Conservation (phyloP, 2,797 vertebrate genomes). For the Aselliscus stoliczkanus region DNA sequence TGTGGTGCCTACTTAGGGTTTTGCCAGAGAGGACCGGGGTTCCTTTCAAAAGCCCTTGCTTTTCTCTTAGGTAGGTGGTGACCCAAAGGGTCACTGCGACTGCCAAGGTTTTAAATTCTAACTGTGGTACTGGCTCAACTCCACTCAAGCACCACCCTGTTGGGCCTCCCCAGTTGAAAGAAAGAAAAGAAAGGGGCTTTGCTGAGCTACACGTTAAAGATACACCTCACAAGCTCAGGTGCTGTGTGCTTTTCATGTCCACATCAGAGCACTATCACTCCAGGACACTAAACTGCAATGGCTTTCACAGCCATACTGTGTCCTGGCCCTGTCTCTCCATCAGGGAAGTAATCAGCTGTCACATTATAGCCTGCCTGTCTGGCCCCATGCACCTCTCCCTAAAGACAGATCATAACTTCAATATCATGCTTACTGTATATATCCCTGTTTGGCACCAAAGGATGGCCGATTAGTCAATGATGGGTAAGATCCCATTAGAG, state of each 20-base stretch:
- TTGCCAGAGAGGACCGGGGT: background rate
- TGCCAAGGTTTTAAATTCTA: background rate
- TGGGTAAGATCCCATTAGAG: too few relatives aligned
- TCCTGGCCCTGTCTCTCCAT: background rate
- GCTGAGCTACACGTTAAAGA: background rate
- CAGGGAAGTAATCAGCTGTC: accelerated
- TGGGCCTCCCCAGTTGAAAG: background rate
- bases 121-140: background rate
- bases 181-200: background rate
- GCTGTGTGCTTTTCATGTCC: background rate
- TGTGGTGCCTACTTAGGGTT: background rate
- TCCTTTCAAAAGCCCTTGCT: background rate
- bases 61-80: background rate
- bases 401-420: too few relatives aligned
- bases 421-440: too few relatives aligned
- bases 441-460: too few relatives aligned
- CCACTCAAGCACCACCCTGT: background rate
- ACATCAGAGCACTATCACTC: background rate
- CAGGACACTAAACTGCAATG: background rate
- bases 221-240: background rate
- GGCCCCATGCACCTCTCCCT: too few relatives aligned
- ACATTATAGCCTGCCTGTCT: too few relatives aligned
- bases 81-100: background rate
- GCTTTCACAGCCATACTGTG: background rate
- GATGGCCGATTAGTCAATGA: too few relatives aligned